Base-by-base conservation (phyloP, 2,113 vertebrate species). In the Gasterosteus nipponicus region DNA sequence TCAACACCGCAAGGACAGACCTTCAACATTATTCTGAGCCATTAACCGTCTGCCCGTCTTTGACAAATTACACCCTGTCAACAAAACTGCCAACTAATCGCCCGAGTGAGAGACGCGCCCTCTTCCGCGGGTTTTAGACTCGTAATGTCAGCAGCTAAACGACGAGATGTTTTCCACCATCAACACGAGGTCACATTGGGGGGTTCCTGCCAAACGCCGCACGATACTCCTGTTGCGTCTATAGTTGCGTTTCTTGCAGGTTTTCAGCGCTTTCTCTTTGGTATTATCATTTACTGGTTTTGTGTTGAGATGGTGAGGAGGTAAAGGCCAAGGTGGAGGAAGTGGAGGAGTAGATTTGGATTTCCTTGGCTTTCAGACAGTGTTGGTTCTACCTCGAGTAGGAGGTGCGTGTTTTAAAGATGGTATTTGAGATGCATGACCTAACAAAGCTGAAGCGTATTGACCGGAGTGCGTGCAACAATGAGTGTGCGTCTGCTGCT, bases 341-440 rank as follows among this genome's bases (percentile, higher is more conserved):
- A 81, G 74, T 71, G 51, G 62, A 81, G 78, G 81, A 58, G 69
- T 79, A 82, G 86, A 85, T 58, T 70, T 49, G 47, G 54, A 75
- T 79, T 84, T 80, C 66, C 70, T 76, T 5, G 1, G 46, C 72
- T 77, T 73, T 71, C 74, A 7, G 69, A 69, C 65, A 38, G 54
- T 65, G 57, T 80, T 56, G 56, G 54, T 62, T 65, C n/a, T 71
- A 66, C 78, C 59, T 71, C 38, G 73, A 60, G 78, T 87, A 53
- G 76, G 78, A 70, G 78, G 76, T 67, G 57, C 76, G 62, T 71
- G 33, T 35, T 3, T 38, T 76, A 64, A 35, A 70, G 71, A 81
- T 61, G 54, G 6, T 67, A 63, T 85, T 59, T 85, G 42, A 82
- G 70, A 80, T 47, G 67, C 26, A 64, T 70, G 33, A 75, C 77